Base-by-base conservation (phyloP, 2,797 vertebrate species). In the Melanotaenia pygmaea region DNA sequence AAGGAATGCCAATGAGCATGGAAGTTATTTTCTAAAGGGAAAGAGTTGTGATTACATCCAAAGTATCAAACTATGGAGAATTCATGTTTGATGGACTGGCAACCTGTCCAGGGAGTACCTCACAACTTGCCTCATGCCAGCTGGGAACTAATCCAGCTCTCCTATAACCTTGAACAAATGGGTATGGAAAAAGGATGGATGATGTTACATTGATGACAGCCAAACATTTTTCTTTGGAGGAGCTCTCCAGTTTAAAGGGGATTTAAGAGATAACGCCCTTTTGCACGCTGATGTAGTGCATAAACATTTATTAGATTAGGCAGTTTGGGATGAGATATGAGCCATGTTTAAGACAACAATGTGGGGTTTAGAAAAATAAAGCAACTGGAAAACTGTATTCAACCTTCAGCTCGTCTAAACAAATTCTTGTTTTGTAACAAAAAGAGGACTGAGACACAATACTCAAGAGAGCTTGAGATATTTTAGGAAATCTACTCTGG, bases 1-100 rank as follows among this genome's bases (percentile, higher is more conserved):
- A 67, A 64, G 28, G 57, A 83, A 86, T 71, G 67, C 4, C 38
- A 75, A 63, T 73, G 70, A 89, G 64, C 45, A 37, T 64, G 35
- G 3, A 71, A 77, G 34, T 80, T 60, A 73, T 30, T 82, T 84
- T 81, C 28, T 84, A 64, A 70, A 73, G 34, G 16, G 8, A 37
- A 3, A 3, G 10, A 47, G 28, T 4, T 62, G 22, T 37, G 53
- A 81, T 70, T 57, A 20, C 1, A 5, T 63, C 32, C n/a, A 67
- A 58, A 71, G 59, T 24, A 14, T 30, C 35, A 13, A n/a, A 67
- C 26, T 59, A 18, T 58, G 16, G 69, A 9, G 54, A 53, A 22
- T 3, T 5, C 14, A 56, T 7, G 14, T 56, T 26, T 56, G 26
- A 26, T 14, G 22, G 22, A 16, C 53, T 56, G 13, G n/a, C 22